Base-by-base conservation (phyloP, 2,113 vertebrate species). In the Mormoops blainvillei region DNA sequence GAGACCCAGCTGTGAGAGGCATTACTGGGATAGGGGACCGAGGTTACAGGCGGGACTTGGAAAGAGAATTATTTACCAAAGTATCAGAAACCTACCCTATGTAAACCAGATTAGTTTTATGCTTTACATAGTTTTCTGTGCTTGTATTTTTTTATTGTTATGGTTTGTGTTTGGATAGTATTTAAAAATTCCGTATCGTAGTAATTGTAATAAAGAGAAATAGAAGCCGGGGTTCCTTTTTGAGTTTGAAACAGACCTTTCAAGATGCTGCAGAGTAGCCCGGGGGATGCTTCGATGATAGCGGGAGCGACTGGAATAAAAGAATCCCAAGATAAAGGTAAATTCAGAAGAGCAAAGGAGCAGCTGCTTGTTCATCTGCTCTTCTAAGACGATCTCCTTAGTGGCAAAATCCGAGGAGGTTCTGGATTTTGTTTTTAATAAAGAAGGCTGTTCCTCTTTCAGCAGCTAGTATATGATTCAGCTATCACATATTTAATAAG, bases 401-500 rank as follows among this genome's bases (percentile, higher is more conserved):
- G 50, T 6, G 56, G 63, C 67, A 93, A 95, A 93, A 89, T 94
- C 50, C 67, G 45, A 13, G 73, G 70, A 88, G 58, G 38, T 18
- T 95, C 77, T 71, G 77, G 33, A 24, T 63, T 63, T 95, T 94
- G 48, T 81, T 68, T 87, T 82, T 82, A 77, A 71, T 84, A 65
- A 92, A 36, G 14, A 19, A 89, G 31, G 26, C 31, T 91, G 54
- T 80, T 93, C n/a, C 88, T 83, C 43, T 93, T 87, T 84, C n/a
- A 85, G 83, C 52, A 94, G 83, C 78, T 91, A 68, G 76, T 67
- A 80, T 41, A 80, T 86, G 82, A 93, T 71, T 93, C 87, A 95
- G 33, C 65, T 52, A 31, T 63, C 52, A 81, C 19, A 58, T 67
- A 95, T 76, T 91, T 91, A 88, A 63, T 91, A 81, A 80, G 31